These are phyloP conservation scores for Dysidea cf. avara DNA, from an alignment of 37 sponge, comb jelly and placozoan species.

Conservation along the genomic window DNA sequence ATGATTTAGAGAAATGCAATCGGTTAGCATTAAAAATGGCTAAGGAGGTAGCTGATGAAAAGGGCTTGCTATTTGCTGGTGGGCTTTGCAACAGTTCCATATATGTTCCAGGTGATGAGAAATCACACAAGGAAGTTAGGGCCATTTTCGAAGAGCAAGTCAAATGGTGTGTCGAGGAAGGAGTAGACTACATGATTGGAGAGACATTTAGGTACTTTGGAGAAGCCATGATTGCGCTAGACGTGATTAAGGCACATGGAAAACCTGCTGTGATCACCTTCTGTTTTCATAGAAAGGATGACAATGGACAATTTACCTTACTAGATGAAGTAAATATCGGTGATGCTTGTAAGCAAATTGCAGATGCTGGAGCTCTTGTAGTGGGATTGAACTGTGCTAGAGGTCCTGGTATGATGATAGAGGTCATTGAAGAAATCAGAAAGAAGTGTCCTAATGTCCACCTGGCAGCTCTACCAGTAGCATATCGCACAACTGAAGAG, in stretches of 20 bases:
- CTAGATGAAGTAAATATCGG: constrained; percentile 35
- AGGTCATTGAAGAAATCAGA: constrained; percentile 37
- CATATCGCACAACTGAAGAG: constrained; percentile 54
- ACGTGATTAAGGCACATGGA: constrained; percentile 29
- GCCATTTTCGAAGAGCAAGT: constrained; percentile 57
- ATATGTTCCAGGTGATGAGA: constrained; percentile 12
- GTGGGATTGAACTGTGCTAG: constrained; percentile 49
- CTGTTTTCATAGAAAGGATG: too few relatives aligned
- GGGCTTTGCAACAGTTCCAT: constrained; percentile 45
- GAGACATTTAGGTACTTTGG: constrained; percentile 31
- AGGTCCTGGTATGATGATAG: constrained; percentile 49
- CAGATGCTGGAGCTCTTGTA: constrained; percentile 48
- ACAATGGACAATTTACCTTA: neutral
- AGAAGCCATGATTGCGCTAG: constrained; percentile 54
- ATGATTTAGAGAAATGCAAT: constrained; percentile 57
- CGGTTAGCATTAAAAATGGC: constrained; percentile 51
- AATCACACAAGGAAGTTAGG: constrained; percentile 17
- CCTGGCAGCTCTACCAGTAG: constrained; percentile 53
- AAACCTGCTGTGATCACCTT: neutral
- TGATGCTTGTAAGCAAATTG: constrained; percentile 28
- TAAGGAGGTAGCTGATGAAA: constrained; percentile 47
- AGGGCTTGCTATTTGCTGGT: constrained; percentile 50
- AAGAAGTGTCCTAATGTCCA: constrained; percentile 48
- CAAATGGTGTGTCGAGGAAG: constrained; percentile 61
- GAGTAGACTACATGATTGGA: constrained; percentile 59